phyloP scores from a whole-genome alignment of 2,113 vertebrate genomes.

The Mus musculus region GRCm39 chrX:90797001-90797500 shows the following conservation, averaged over 20 bases:
- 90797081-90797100: too few species aligned
- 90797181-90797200: not conserved
- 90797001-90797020: constrained; percentile 48
- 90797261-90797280: constrained; percentile 53
- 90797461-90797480: constrained; percentile 39
- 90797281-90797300: not conserved
- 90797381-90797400: constrained; percentile 15
- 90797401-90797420: not conserved
- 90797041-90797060: constrained; percentile 56
- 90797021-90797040: constrained; percentile 62
- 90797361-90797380: constrained; percentile 17
- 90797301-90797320: constrained; percentile 60
- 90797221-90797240: constrained; percentile 22
- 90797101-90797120: constrained; percentile 2
- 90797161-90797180: constrained; percentile 22
- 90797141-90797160: not conserved
- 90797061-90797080: constrained; percentile 48
- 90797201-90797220: not conserved
- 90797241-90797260: constrained; percentile 20
- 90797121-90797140: constrained; percentile 16
- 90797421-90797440: not conserved
- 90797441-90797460: not conserved
- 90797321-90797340: constrained; percentile 16
- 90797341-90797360: constrained; percentile 8
- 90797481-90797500: constrained; percentile 46